Percentiles rank a stretch among this genome's conserved stretches.
Evolutionary conservation across 2,888 invertebrate species (phyloP).

Genomic region (Cetonia aurata): DNA sequence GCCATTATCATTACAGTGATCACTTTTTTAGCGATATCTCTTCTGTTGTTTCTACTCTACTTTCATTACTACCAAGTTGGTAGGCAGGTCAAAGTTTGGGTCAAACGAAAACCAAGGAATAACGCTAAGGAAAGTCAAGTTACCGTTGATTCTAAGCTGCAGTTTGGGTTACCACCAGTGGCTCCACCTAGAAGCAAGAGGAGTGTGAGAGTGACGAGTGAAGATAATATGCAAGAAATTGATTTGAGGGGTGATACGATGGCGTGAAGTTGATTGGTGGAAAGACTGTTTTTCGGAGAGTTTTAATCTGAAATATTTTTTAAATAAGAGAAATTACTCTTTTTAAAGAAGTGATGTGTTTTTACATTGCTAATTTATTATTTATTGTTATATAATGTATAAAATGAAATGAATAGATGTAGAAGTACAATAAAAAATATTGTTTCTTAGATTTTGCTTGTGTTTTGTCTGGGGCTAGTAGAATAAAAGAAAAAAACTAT

Average conservation of each 20-base stretch:
- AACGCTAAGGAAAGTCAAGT: constrained; percentile 48
- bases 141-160: constrained; percentile 25
- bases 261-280: constrained; percentile 38
- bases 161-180: constrained; percentile 52
- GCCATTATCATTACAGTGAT: constrained; percentile 74
- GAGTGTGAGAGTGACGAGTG: constrained; percentile 13
- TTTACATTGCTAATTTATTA: constrained; percentile 15
- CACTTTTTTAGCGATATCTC: constrained; percentile 76
- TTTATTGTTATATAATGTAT: constrained; percentile 15
- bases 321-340: no score
- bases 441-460: no score
- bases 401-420: not conserved
- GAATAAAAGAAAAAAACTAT: no score
- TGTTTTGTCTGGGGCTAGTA: no score
- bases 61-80: constrained; percentile 83
- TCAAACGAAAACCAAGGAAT: constrained; percentile 61
- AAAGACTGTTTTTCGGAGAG: no score
- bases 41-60: constrained; percentile 77
- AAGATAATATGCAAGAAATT: constrained; percentile 54
- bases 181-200: constrained; percentile 61
- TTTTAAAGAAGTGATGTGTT: constrained; percentile 1
- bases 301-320: no score
- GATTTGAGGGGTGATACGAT: constrained; percentile 53
- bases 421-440: not conserved
- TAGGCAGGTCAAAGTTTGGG: constrained; percentile 74